Evolutionary conservation across 2,888 invertebrate genomes (phyloP).

Genomic region (Dasypolia templi): DNA sequence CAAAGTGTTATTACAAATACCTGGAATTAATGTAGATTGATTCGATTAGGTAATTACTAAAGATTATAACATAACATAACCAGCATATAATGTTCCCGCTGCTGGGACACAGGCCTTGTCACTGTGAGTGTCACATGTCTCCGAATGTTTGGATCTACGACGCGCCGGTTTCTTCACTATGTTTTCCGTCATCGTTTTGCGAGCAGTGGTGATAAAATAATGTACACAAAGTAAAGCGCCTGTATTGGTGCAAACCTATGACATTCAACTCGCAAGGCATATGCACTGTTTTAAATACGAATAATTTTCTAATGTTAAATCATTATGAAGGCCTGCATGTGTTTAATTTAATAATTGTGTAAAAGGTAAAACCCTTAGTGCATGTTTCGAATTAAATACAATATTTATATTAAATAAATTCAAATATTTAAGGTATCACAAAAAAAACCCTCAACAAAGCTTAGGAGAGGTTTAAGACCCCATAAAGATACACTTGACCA

Average conservation of each 20-base stretch:
- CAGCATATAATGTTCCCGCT: too few species aligned
- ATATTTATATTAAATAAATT: conserved; percentile 18
- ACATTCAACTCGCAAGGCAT: too few species aligned
- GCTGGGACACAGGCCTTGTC: too few species aligned
- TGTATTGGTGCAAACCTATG: too few species aligned
- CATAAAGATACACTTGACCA: conserved; percentile 26
- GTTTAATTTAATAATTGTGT: conserved; percentile 29
- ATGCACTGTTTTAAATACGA: conserved; percentile 28
- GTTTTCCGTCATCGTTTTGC: too few species aligned
- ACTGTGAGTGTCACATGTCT: too few species aligned
- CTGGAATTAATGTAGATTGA: conserved; percentile 73
- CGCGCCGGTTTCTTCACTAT: too few species aligned
- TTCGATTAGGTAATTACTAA: conserved; percentile 25
- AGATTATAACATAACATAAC: too few species aligned
- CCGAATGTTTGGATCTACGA: too few species aligned
- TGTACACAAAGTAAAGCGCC: too few species aligned
- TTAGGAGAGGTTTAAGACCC: conserved; percentile 20
- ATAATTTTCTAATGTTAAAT: conserved; percentile 32
- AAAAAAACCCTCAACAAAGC: background rate
- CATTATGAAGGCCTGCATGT: conserved; percentile 22
- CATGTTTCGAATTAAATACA: conserved; percentile 2
- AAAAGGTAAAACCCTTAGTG: conserved; percentile 18
- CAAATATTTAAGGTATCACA: background rate
- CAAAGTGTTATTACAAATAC: conserved; percentile 73
- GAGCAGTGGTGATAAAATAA: too few species aligned